Evolutionary conservation across 2,113 vertebrate species (phyloP), one percentile per base, ranked within the genome.

Genomic region (Phasianus colchicus): DNA sequence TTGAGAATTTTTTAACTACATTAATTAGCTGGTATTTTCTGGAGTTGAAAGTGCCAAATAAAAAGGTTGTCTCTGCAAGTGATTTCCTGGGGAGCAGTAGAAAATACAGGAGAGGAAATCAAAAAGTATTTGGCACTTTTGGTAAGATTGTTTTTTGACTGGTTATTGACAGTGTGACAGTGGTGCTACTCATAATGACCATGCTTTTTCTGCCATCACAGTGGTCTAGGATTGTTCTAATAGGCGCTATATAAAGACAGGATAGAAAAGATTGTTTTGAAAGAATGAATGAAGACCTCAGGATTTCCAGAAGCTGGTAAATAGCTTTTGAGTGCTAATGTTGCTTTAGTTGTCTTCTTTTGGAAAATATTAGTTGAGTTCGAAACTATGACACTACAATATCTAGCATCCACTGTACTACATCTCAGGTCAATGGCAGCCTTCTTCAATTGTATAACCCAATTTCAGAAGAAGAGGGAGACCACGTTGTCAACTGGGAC

Each of bases 1-100:
- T 85, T 89, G 84, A 94, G 90, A 97, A 93, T 93, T 96, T 54
- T 54, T 96, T 96, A 96, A 95, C 96, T 82, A 36, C 93, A 90
- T 88, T 97, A 97, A 98, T 98, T 97, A 97, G 72, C 80, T 81
- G 74, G 92, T 87, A 89, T 96, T 96, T 97, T 96, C 90, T 82
- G 78, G 61, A 93, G 69, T 86, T 91, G 89, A 95, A 95, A 71
- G 29, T 75, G 78, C 54, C 88, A 95, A 88, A 84, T 88, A 72
- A 93, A 77, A 79, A 91, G 36, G 10, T 64, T 95, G 91, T 93
- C 32, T 12, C 81, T 96, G 78, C 54, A 88, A 95, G 82, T 84
- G 63, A 93, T 93, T 96, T 95, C 91, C 90, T 95, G 75, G 80
- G 96, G 89, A 96, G 84, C 87, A 83, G 60, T 64, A 77, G 91